Conservation (phyloP, 2,888 invertebrate species). For the Chrysolina haemoptera region DNA sequence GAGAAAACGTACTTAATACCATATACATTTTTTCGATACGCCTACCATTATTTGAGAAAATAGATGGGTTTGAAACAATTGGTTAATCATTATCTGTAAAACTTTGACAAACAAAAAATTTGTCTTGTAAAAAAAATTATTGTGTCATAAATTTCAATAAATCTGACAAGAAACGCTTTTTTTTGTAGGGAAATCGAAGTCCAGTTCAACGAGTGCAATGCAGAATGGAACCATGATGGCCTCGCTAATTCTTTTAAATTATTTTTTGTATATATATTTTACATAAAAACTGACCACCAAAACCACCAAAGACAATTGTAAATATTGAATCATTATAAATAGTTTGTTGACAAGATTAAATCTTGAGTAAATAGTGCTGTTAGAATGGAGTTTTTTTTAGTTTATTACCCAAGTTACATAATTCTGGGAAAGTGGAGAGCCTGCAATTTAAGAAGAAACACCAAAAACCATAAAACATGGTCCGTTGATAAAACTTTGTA, state of each 20-base stretch:
- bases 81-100: no score
- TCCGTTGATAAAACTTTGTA: no score
- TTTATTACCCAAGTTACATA: no score
- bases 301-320: constrained; percentile 39
- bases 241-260: constrained; percentile 29
- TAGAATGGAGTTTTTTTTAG: neutral
- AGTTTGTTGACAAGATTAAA: constrained; percentile 9
- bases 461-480: no score
- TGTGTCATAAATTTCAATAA: no score
- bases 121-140: no score
- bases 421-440: no score
- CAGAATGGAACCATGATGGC: constrained; percentile 19
- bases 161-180: neutral
- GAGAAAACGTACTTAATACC: neutral
- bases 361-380: constrained; percentile 7
- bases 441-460: no score
- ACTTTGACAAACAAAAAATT: no score
- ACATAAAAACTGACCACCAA: constrained; percentile 34
- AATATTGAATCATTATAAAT: constrained; percentile 10
- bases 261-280: constrained; percentile 39
- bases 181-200: constrained; percentile 59
- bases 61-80: no score
- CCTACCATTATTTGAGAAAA: no score
- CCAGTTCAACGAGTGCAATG: constrained; percentile 37
- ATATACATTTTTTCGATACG: no score